phyloP scores from a whole-genome alignment of 1,140 invertebrate species.

The Diorhabda sublineata region DNA sequence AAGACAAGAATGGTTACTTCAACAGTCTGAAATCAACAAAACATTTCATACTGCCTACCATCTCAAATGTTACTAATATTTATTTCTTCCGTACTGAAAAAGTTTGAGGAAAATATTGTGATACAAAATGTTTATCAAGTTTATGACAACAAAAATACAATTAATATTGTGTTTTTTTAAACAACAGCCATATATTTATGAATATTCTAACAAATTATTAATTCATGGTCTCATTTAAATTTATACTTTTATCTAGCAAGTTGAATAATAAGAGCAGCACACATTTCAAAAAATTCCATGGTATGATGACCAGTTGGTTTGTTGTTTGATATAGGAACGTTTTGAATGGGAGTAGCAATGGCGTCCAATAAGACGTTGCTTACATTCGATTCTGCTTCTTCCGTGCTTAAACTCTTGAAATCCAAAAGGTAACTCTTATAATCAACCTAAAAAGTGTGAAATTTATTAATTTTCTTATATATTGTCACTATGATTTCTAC shows the following conservation, averaged over 20 bases:
- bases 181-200: too few species aligned
- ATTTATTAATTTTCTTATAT: too few species aligned
- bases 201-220: not conserved
- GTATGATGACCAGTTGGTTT: slow-evolving; percentile 78
- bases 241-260: slow-evolving; percentile 72
- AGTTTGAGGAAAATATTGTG: too few species aligned
- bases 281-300: slow-evolving; percentile 99
- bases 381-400: slow-evolving; percentile 65
- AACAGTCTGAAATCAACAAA: too few species aligned
- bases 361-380: slow-evolving; percentile 49
- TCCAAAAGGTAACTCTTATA: slow-evolving; percentile 95
- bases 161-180: too few species aligned
- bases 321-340: slow-evolving; percentile 43
- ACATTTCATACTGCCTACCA: too few species aligned
- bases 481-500: not conserved
- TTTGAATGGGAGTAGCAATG: slow-evolving; percentile 44
- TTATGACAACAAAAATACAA: too few species aligned
- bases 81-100: too few species aligned
- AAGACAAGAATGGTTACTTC: too few species aligned
- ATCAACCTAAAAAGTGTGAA: slow-evolving; percentile 63
- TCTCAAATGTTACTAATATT: too few species aligned
- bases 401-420: slow-evolving; percentile 90
- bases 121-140: too few species aligned
- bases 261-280: slow-evolving; percentile 95
- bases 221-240: not conserved